phyloP scores from a whole-genome alignment of 53 echinoderm and acorn worm genomes.

The Holothuria leucospilota region DNA sequence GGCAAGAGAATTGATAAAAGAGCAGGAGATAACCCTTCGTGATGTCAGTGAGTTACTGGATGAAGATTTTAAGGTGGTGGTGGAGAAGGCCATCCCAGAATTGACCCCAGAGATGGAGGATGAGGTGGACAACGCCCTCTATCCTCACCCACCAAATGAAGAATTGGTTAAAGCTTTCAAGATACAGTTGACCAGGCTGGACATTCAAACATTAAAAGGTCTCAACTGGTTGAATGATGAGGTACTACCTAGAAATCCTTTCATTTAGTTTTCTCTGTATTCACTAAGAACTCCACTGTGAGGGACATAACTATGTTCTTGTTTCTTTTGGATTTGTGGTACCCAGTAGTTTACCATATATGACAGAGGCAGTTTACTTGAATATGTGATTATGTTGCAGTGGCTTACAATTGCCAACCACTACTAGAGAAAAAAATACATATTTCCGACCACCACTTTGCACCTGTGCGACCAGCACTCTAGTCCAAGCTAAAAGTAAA shows the following conservation, averaged over 20 bases:
- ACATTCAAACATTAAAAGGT: constrained; percentile 85
- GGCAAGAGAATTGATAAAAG: constrained; percentile 10
- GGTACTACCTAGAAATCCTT: constrained; percentile 38
- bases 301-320: too few species aligned
- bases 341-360: too few species aligned
- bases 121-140: constrained; percentile 76
- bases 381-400: too few species aligned
- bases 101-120: constrained; percentile 86
- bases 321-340: too few species aligned
- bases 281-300: too few species aligned
- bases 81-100: constrained; percentile 66
- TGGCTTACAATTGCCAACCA: too few species aligned
- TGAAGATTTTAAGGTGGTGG: constrained; percentile 50
- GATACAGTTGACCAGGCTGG: constrained; percentile 70
- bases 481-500: too few species aligned
- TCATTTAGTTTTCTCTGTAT: background rate
- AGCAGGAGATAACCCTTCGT: background rate
- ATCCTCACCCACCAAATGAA: constrained; percentile 65
- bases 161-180: constrained; percentile 70
- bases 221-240: constrained; percentile 98
- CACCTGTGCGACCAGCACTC: too few species aligned
- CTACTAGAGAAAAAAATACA: too few species aligned
- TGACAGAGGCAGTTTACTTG: too few species aligned
- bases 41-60: constrained; percentile 7
- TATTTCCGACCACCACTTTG: too few species aligned